Conservation (phyloP, 2,797 vertebrate species). For the Aphelocoma californica region DNA sequence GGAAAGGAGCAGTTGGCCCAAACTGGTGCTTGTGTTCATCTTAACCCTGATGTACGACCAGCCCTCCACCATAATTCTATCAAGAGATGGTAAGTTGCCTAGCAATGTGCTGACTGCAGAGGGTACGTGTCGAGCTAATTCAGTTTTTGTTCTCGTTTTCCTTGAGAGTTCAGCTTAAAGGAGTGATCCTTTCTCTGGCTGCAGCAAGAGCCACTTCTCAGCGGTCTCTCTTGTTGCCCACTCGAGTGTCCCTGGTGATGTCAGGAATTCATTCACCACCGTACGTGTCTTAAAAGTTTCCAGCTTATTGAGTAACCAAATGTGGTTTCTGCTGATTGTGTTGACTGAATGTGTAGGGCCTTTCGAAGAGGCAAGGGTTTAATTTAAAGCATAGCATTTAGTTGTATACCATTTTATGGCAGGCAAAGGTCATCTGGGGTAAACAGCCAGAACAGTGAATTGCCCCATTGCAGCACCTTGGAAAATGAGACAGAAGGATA, state of each 20-base stretch:
- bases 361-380: conserved; percentile 39
- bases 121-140: conserved; percentile 48
- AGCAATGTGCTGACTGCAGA: conserved; percentile 63
- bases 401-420: conserved; percentile 36
- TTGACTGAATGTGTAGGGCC: conserved; percentile 46
- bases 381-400: conserved; percentile 29
- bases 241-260: conserved; percentile 50
- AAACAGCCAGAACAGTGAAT: conserved; percentile 33
- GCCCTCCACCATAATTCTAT: conserved; percentile 61
- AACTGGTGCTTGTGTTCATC: conserved; percentile 52
- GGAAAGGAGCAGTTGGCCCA: conserved; percentile 64
- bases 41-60: conserved; percentile 63
- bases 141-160: conserved; percentile 56
- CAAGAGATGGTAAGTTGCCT: conserved; percentile 67
- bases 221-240: conserved; percentile 29
- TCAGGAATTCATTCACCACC: conserved; percentile 50
- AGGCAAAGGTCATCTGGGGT: conserved; percentile 35
- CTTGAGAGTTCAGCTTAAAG: conserved; percentile 56
- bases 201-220: conserved; percentile 24
- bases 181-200: conserved; percentile 18
- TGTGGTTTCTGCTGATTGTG: conserved; percentile 62
- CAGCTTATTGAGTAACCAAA: conserved; percentile 59
- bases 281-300: conserved; percentile 45
- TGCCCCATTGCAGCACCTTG: neutral
- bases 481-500: conserved; percentile 32